These are phyloP conservation scores for Cyphomyrus plagiostoma DNA, from an alignment of 2,113 vertebrate species.

Conservation along the genomic window DNA sequence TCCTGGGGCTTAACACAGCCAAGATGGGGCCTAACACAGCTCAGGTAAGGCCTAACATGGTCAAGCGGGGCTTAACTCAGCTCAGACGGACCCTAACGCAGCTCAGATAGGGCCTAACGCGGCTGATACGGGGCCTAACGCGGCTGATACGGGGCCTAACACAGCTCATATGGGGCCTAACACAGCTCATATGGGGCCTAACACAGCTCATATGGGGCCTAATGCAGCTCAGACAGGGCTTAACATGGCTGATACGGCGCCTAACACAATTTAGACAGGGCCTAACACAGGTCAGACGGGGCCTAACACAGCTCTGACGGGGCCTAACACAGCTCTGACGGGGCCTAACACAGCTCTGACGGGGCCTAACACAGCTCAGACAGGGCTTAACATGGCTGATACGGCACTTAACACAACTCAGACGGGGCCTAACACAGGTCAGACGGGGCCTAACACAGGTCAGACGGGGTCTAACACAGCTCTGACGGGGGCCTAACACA, in stretches of 20 bases:
- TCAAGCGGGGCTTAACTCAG: background rate
- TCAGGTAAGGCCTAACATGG: background rate
- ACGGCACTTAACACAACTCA: background rate
- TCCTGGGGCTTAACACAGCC: constrained; percentile 23
- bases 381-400: background rate
- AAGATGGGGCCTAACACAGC: background rate
- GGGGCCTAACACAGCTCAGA: background rate
- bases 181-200: background rate
- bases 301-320: background rate
- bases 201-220: background rate
- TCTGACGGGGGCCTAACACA: background rate
- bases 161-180: background rate
- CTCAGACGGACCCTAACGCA: background rate
- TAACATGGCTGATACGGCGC: background rate
- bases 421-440: background rate
- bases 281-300: background rate
- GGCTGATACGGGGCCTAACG: background rate
- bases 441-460: background rate
- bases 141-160: fast-evolving
- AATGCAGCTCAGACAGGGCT: background rate
- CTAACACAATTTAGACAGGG: background rate
- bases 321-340: background rate
- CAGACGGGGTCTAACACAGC: background rate
- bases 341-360: background rate
- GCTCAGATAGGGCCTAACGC: background rate